Base-by-base conservation (phyloP, 2,797 vertebrate genomes). In the Phylloscopus collybita region DNA sequence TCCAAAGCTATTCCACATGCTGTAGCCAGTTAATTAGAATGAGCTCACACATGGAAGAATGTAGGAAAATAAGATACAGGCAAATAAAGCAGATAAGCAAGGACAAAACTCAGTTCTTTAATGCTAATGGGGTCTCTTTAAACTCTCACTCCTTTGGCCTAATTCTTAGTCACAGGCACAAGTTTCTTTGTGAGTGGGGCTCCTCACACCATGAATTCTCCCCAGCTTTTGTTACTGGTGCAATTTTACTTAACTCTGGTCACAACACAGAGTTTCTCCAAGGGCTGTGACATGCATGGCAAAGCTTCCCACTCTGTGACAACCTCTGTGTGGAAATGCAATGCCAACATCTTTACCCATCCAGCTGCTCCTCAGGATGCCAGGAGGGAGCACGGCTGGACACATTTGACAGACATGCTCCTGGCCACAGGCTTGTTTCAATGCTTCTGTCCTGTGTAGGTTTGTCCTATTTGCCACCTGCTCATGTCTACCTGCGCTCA, bases 381-480 rank as follows among this genome's bases (percentile, higher is more conserved):
- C 3, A 1, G 23, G 71, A 75, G 10, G 15, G 5, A 75, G 21
- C 36, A 3, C 0, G 17, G 29, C 61, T 1, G 2, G 11, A 16
- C 12, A 29, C 14, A 61, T 32, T 5, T 50, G 18, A 62, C 23
- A 74, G 27, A 50, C 0, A 0, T 3, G 21, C 6, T 70, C 11
- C 34, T n/a, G n/a, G 49, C 7, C 61, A 26, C 0, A 0, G 71
- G 10, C 36, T 73, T 30, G 7, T 26, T 87, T 32, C 13, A 54
- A 15, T 13, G 47, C 16, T 69, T 50, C 71, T 2, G 0, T 80
- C 54, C 50, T 1, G 0, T 7, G 1, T 29, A 29, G 11, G 1
- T 73, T 25, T 78, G 70, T 54, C 23, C 34, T 54, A 0, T 64
- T 60, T 49, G 16, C 23, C 29, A 14, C 32, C 34, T 80, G 44